A percentile compares a stretch with the other conserved stretches of the same genome.
Conservation (phyloP, 2,113 vertebrate genomes). For the Eurystomus gularis region DNA sequence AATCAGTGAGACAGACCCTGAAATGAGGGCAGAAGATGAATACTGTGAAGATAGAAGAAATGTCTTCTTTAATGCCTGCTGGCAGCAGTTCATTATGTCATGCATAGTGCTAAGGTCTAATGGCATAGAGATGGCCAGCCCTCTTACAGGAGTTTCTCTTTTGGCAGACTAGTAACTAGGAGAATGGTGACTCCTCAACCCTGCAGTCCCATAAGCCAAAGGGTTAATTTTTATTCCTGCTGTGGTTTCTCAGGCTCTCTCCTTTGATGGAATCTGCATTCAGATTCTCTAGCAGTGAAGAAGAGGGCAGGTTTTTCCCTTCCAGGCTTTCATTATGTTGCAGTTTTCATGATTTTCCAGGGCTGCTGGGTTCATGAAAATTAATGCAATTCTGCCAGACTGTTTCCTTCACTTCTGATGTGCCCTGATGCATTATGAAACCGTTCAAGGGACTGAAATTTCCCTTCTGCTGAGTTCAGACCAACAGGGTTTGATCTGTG, state of each 20-base stretch:
- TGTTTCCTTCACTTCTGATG: conserved; percentile 64
- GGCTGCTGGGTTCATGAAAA: conserved; percentile 74
- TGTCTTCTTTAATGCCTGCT: conserved; percentile 50
- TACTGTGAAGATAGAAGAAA: conserved; percentile 23
- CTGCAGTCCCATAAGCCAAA: conserved; percentile 27
- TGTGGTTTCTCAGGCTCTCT: conserved; percentile 5
- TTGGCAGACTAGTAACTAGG: conserved; percentile 8
- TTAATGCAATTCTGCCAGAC: conserved; percentile 74
- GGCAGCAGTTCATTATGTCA: conserved; percentile 47
- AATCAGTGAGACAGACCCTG: not conserved
- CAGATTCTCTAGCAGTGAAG: conserved; percentile 67
- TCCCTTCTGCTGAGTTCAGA: conserved; percentile 40
- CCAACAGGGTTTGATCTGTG: conserved; percentile 26
- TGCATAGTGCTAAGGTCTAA: conserved; percentile 46
- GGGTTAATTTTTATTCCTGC: conserved; percentile 57
- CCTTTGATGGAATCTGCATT: conserved; percentile 64
- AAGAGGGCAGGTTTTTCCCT: conserved; percentile 72
- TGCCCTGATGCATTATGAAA: conserved; percentile 72
- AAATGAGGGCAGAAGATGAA: conserved; percentile 35
- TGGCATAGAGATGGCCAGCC: conserved; percentile 24
- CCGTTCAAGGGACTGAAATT: conserved; percentile 59
- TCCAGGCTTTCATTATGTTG: conserved; percentile 74
- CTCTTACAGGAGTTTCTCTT: conserved; percentile 24
- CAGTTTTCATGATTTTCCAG: conserved; percentile 73
- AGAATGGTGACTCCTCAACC: not conserved